Base-by-base conservation (phyloP, 1,140 invertebrate species). In the Lamellibrachia luymesi region DNA sequence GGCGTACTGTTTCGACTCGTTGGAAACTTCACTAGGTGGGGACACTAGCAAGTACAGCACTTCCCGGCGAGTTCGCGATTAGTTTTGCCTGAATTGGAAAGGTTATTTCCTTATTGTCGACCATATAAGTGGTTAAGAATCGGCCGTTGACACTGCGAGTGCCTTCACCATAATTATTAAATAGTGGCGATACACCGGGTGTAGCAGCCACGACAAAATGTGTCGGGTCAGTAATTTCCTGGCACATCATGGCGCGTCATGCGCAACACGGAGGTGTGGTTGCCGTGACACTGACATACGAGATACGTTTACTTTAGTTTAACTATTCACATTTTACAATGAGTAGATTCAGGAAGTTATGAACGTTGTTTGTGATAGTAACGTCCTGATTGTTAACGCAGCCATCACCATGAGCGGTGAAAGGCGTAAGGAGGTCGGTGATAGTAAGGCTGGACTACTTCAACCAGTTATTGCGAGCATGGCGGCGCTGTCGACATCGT, bases 141-240 rank as follows among this genome's bases (percentile, higher is more conserved):
- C 38, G 38, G 38, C 38, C 38, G 38, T 38, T 38, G 38, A 38
- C 38, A 38, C 38, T 38, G 38, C 1, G 38, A 38, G 38, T 38
- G 38, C 38, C 38, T 38, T 38, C 38, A 1, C 38, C 38, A 38
- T 38, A 38, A 38, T 38, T 38, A 38, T 38, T 38, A 38, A 80
- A 80, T 22, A 80, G 64, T 80, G 64, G 64, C 64, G 64, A 10
- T 22, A 80, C 64, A 80, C 25, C 0, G 64, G 13, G 64, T 4
- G 64, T 17, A 80, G 7, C 13, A 2, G 64, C 17, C 13, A 80
- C 2, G 8, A 80, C 25, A 80, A 22, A 80, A 6, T 80, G 13
- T 80, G 64, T 80, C 64, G 64, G 64, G 64, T 80, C 64, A 80
- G 25, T 80, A 80, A 80, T 80, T 80, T 80, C 64, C 64, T 80